A percentile compares a stretch with the other conserved stretches of the same genome.
Evolutionary conservation across 2,888 invertebrate species (phyloP).

Genomic region (Tholera decimalis): DNA sequence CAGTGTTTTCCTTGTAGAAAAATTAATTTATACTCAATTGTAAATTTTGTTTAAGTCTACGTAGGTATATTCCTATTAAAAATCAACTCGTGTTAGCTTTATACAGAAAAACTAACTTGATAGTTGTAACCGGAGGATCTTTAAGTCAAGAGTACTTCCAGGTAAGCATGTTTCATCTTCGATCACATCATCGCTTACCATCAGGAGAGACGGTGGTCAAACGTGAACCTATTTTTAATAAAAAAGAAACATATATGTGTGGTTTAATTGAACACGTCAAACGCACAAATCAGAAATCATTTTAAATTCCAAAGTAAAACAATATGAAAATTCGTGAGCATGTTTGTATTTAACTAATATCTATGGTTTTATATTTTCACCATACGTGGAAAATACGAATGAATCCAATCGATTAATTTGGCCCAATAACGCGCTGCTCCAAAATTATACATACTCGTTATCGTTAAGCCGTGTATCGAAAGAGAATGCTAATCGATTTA

Average conservation of each 20-base stretch:
- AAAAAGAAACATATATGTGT: too few relatives aligned
- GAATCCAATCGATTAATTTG: conserved; percentile 41
- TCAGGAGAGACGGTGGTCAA: too few relatives aligned
- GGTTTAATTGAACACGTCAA: conserved; percentile 8
- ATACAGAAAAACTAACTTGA: too few relatives aligned
- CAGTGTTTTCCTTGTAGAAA: background rate
- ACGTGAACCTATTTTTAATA: too few relatives aligned
- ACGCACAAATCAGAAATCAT: conserved; percentile 10
- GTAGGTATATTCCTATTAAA: too few relatives aligned
- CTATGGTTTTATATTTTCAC: conserved; percentile 24
- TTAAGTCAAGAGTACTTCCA: too few relatives aligned
- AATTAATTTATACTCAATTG: background rate
- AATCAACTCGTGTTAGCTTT: too few relatives aligned
- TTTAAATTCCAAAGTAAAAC: conserved; percentile 29
- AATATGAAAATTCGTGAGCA: conserved; percentile 31
- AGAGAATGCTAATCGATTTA: conserved; percentile 48
- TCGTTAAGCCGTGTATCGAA: conserved; percentile 44
- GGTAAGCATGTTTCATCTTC: too few relatives aligned
- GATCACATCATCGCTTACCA: too few relatives aligned
- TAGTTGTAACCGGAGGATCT: too few relatives aligned
- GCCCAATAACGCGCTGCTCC: conserved; percentile 29
- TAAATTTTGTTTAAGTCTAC: too few relatives aligned
- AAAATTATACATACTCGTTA: conserved; percentile 31
- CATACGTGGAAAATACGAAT: conserved; percentile 12
- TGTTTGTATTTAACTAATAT: conserved; percentile 32